Evolutionary conservation across 2,113 vertebrate genomes (phyloP), one percentile per base, ranked within the genome.

Genomic region (Rhadina sibilatrix): DNA sequence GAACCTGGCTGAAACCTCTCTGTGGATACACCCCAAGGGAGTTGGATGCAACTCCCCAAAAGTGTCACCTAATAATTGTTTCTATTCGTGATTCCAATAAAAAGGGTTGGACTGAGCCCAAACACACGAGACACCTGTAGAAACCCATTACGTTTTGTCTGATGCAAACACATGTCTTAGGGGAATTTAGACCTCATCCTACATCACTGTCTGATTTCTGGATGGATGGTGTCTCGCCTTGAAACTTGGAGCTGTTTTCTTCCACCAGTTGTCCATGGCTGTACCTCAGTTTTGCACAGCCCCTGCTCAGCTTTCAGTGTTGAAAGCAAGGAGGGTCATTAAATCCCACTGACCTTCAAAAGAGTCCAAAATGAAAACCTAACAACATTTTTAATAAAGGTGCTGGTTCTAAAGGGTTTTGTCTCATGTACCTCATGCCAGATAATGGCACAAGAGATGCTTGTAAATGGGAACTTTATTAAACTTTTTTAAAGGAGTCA

Each of bases 221-320:
- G 50, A 47, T 60, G 63, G 53, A n/a, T 28, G 6, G 31, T 17
- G 8, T 69, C 46, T 85, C 0, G 0, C 21, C 40, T 65, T 80
- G 40, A 80, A 65, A 53, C 17, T 50, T 3, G 1, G 46, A 79
- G 40, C n/a, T 83, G 10, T 63, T 72, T 86, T 81, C n/a, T 60
- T 18, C 30, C 9, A 22, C 23, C 1, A 1, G 11, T 24, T 79
- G 13, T 68, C 66, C 1, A 0, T 15, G 44, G 12, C 47, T 69
- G 14, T 54, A 40, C 24, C 40, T 21, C 2, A 2, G 68, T 37
- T 82, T 87, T 7, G 1, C 1, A 0, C 22, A 63, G 42, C 9
- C 35, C 8, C 33, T 31, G 20, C 56, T 88, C 4, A 3, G 44
- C 27, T 90, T 93, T 87, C 0, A 0, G 35, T 1, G 0, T 24